Percentiles rank a stretch among this genome's conserved stretches.
These are phyloP conservation scores for Hippopotamus amphibius DNA, from an alignment of 2,113 vertebrate species.

Conservation along the genomic window DNA sequence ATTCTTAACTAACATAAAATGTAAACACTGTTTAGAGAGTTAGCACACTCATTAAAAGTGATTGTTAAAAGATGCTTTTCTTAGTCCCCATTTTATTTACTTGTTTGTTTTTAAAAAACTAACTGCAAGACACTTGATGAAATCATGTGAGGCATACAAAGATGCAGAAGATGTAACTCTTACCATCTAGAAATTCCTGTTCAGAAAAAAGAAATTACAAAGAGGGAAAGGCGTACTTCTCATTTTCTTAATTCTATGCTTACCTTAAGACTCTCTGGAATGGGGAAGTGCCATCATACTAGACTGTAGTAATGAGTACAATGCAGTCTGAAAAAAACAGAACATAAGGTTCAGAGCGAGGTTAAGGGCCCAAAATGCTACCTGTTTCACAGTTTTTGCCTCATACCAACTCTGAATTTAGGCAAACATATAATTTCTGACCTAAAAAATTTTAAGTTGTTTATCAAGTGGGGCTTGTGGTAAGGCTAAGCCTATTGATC, in stretches of 20 bases:
- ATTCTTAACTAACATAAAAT: not conserved
- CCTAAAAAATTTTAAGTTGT: not conserved
- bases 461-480: not conserved
- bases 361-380: not conserved
- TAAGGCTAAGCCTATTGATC: constrained; percentile 6
- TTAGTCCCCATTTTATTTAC: constrained; percentile 28
- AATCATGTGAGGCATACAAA: constrained; percentile 11
- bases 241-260: constrained; percentile 13
- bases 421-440: not conserved
- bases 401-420: not conserved
- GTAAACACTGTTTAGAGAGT: constrained; percentile 10
- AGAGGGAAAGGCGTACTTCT: not conserved
- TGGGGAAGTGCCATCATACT: not conserved
- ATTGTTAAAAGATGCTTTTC: constrained; percentile 34
- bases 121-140: not conserved
- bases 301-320: not conserved
- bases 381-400: not conserved
- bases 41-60: constrained; percentile 24
- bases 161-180: not conserved
- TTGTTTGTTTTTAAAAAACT: constrained; percentile 50
- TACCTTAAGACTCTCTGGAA: constrained; percentile 12
- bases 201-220: not conserved
- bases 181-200: not conserved
- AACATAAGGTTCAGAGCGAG: not conserved
- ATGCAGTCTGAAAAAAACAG: not conserved